Evolutionary conservation across 2,888 invertebrate species (phyloP), one percentile per base, ranked within the genome.

Genomic region (Caenorhabditis sinica): DNA sequence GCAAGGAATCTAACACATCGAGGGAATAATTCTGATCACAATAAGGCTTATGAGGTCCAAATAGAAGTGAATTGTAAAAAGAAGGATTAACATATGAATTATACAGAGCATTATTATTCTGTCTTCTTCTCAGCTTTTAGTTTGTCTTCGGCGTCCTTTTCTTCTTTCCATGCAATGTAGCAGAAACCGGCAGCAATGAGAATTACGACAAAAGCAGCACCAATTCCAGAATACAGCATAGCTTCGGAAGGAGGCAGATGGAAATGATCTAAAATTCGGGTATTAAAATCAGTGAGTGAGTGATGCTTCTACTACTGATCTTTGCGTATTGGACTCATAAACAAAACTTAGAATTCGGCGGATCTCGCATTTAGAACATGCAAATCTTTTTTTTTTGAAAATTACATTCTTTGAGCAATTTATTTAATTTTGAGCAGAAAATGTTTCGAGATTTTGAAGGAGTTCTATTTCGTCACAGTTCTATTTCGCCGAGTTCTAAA

Each of bases 81-180:
- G 9, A 40, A 28, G 15, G 33, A 2, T 40, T 23, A 20, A 25
- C 20, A 49, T 58, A 23, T 61, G 49, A 49, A 30, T 28, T 1
- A 25, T 33, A 56, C 11, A 56, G 33, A n/a, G 28, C 23, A 45
- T 45, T n/a, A 36, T 63, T 61, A 76, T 45, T 83, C 69, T 45
- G 51, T 53, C 15, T 65, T 66, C 17, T 81, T 81, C 63, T 84
- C 60, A 3, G 51, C 51, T 49, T 79, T 87, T 72, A 86, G 13
- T 68, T 83, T 66, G n/a, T 77, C 60, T 74, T 90, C 89, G 0
- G 88, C 88, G 28, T 88, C 88, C 17, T 73, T 51, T 63, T 91
- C 91, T 69, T 91, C 90, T 66, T 84, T 86, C 80, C 90, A 92
- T 0, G 92, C 92, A 17, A 82, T 81, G 63, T 87, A 90, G 36